Evolutionary conservation across 2,113 vertebrate species (phyloP), one percentile per base, ranked within the genome.

Genomic region (Choloepus hoffmanni): DNA sequence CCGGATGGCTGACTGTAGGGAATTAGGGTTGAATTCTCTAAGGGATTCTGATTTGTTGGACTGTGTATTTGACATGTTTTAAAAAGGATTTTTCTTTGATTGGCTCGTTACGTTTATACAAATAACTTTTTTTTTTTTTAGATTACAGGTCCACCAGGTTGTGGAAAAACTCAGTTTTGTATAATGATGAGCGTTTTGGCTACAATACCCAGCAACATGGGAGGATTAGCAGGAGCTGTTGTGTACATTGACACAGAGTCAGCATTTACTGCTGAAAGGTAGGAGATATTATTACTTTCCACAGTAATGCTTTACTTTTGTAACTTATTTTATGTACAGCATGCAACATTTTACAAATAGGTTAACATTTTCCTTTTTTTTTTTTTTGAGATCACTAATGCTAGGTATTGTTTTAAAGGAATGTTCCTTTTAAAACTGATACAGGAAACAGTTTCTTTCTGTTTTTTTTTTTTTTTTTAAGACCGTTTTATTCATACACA

Each of bases 141-240:
- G 99, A 96, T 99, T 97, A 98, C 99, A 28, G 98, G 99, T 65
- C 99, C 99, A n/a, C 98, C 99, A 43, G 99, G 99, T 92, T 99
- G 99, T 98, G 99, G 99, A 45, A 99, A 99, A 98, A 99, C 98
- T 94, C 99, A 99, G 0, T 98, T 99, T 97, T 99, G 99, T 95
- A 98, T 99, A 85, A 99, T 99, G 99, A 84, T 99, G 97, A 99
- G 99, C 76, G 97, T 99, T 89, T 83, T 99, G 97, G 98, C 99
- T 77, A 99, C 99, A 0, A 96, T 99, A 60, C 99, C 99, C 19
- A 90, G 93, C 62, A 97, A 93, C 95, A 98, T 99, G 98, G 99
- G 99, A 89, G 99, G 99, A 91, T 97, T 99, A 30, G 98, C 98
- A 96, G 98, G 98, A 48, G 98, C 98, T 77, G 99, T 99, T 78